Base-by-base conservation (phyloP, 2,888 invertebrate genomes). In the Ceriagrion tenellum region DNA sequence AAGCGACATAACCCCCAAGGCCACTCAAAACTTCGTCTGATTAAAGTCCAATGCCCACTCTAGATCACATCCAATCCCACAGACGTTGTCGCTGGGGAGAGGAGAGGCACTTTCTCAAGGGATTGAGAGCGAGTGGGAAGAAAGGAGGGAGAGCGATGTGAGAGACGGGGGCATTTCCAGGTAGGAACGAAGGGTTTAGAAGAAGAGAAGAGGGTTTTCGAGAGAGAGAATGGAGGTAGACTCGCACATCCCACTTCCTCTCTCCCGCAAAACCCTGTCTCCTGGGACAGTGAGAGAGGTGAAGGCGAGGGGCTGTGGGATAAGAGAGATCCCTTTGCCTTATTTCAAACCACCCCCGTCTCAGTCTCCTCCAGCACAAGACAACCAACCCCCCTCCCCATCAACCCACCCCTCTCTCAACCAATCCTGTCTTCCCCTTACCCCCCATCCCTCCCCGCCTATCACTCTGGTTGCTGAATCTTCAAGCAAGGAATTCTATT, bases 401-500 rank as follows among this genome's bases (percentile, higher is more conserved):
- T 30, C 81, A 30, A 30, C 13, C 13, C 30, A 26, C n/a, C 59
- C 59, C 59, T 20, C 59, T 59, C 20, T 8, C 69, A 69, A 26
- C 69, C 69, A 69, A 69, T 69, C 69, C 69, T n/a, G 47, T 89
- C 47, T 56, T n/a, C 20, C 59, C 55, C 59, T 59, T 12, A 30
- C 59, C n/a, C n/a, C n/a, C n/a, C n/a, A n/a, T n/a, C n/a, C n/a
- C n/a, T n/a, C n/a, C 30, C 90, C 90, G 30, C 59, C 59, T 26
- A 30, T 91, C 59, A 59, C 59, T 91, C 90, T 20, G 56, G 55
- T 35, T 13, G 55, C 90, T 56, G 90, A 55, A 90, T 91, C 90
- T 59, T 59, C 59, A 59, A 90, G 90, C 90, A 35, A 90, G 56
- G 55, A 40, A 59, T 56, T 59, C 59, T 59, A 56, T 91, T 91